These are phyloP conservation scores for Alethe diademata DNA, from an alignment of 2,113 vertebrate genomes.

Conservation along the genomic window DNA sequence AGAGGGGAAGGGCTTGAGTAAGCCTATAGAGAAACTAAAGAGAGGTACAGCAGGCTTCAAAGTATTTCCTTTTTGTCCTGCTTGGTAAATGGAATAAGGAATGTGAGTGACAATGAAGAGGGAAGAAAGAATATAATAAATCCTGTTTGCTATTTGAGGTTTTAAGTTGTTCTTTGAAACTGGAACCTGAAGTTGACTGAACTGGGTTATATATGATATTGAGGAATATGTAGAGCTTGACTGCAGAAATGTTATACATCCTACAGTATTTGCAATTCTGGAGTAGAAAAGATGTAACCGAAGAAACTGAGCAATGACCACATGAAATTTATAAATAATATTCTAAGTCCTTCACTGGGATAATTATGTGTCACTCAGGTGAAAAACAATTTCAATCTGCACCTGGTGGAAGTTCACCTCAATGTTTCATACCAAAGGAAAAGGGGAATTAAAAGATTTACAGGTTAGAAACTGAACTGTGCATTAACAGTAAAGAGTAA, in stretches of 20 bases:
- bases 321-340: not conserved
- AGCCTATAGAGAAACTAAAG: not conserved
- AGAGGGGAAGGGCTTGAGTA: not conserved
- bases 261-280: not conserved
- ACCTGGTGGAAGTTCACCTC: not conserved
- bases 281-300: not conserved
- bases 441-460: not conserved
- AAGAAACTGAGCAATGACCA: not conserved
- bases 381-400: not conserved
- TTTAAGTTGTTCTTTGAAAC: constrained; percentile 27
- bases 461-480: not conserved
- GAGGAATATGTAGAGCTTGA: not conserved
- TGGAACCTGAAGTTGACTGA: constrained; percentile 1
- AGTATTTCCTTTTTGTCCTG: not conserved
- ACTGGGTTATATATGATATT: not conserved
- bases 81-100: not conserved
- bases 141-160: not conserved
- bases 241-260: not conserved
- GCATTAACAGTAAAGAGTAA: not conserved
- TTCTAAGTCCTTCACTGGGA: not conserved
- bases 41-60: not conserved
- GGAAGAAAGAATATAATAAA: constrained; percentile 5
- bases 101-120: not conserved
- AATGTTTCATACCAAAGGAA: not conserved
- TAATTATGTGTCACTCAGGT: not conserved